Evolutionary conservation across 2,888 invertebrate species (phyloP), one percentile per base, ranked within the genome.

Genomic region (Orthosia gothica): DNA sequence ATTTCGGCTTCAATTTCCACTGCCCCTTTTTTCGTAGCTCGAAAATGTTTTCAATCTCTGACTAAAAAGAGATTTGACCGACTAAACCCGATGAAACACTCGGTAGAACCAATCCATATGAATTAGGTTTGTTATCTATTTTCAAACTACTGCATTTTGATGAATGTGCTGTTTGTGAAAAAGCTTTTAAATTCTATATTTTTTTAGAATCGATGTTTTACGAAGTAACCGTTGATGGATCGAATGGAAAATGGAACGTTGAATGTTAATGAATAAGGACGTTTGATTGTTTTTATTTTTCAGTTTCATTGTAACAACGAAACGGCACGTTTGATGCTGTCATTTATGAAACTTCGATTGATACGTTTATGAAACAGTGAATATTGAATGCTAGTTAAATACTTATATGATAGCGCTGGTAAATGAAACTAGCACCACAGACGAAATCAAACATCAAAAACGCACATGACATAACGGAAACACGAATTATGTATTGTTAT

Each of bases 1-100:
- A 57, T 69, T 63, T 63, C 52, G 32, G 15, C 7, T 80, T 80
- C 74, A 77, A 83, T 83, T 80, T 83, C 80, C 81, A 83, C 40
- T 74, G 59, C 59, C 61, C 49, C 49, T 66, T 74, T 77, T 63
- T 69, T 72, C 62, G 49, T 70, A n/a, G 59, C 16, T 40, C 12
- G 23, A 70, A 70, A 70, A 50, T 20, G 50, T 74, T 68, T 80
- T 45, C 54, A 47, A 58, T 40, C 49, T 47, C 26, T 65, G 45
- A 5, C 20, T 45, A 15, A 50, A 70, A 52, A 67, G 20, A 58
- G n/a, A 55, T 50, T 26, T 67, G 18, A 40, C 18, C 16, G 16
- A 54, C 2, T 18, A 12, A 45, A 63, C 11, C 32, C 47, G 18
- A 55, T 54, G 45, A 63, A 71, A 71, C 55, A 54, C 13, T 50